Base-by-base conservation (phyloP, 2,797 vertebrate species). In the Poeciliopsis paucimaculata region DNA sequence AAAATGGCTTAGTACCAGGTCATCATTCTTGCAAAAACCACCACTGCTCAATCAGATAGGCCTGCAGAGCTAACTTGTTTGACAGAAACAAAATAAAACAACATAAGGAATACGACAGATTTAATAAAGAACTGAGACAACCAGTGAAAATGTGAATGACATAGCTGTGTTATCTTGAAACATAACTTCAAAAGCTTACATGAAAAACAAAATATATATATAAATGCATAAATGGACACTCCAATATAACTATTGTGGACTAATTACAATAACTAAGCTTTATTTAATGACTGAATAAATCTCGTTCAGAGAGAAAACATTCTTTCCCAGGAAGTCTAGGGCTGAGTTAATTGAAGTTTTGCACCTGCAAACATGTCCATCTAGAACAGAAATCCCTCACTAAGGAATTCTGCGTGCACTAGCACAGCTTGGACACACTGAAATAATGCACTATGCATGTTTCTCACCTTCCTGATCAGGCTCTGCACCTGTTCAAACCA, bases 401-500 rank as follows among this genome's bases (percentile, higher is more conserved):
- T 68, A 68, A 68, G 34, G 34, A 68, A 41, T 41, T 41, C 36
- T 71, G 23, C 45, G 20, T 71, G 39, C 39, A 70, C 23, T 28
- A 5, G 10, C 20, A 16, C 4, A 45, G 66, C 11, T 43, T 71
- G 11, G 12, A 5, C 41, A 45, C 26, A 45, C 68, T 45, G 23
- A 71, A 45, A 71, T 71, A 45, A 71, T n/a, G 41, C 11, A 71
- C 41, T 45, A n/a, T 71, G 39, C 39, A 71, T 45, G 5, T 78
- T 28, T 3, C 11, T 6, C 16, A 9, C 72, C 75, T 72, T 78
- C 13, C 46, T 85, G 28, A 77, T 77, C 75, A 95, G 95, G 86
- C 47, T 72, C 87, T 66, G 46, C 74, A 28, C 46, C 81, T 57
- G 43, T 72, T 76, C 57, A 57, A 10, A 15, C 83, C 77, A 31